These are phyloP conservation scores for Plebejus anna DNA, from an alignment of 2,888 invertebrate species.

Conservation along the genomic window DNA sequence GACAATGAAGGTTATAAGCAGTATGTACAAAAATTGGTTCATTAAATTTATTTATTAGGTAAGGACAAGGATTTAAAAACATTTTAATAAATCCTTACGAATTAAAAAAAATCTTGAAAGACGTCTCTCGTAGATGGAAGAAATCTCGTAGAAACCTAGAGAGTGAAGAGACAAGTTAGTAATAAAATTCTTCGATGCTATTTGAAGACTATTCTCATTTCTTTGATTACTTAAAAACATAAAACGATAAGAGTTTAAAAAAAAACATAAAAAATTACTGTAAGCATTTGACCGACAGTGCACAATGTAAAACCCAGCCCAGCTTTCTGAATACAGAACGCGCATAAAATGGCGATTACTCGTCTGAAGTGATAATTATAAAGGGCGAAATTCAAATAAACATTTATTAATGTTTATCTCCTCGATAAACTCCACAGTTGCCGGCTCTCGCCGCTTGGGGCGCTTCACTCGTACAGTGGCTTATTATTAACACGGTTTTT, in stretches of 20 bases:
- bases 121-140: background rate
- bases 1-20: background rate
- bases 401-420: slow-evolving; percentile 61
- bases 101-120: background rate
- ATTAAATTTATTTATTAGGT: no score
- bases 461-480: slow-evolving; percentile 65
- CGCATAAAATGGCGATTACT: background rate
- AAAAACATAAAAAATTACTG: background rate
- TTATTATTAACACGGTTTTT: slow-evolving; percentile 79
- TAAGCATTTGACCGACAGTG: background rate
- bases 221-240: no score
- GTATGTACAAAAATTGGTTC: no score
- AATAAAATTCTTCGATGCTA: no score
- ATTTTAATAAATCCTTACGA: no score
- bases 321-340: background rate
- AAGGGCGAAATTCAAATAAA: slow-evolving; percentile 60
- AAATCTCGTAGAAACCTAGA: no score
- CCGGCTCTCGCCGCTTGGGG: slow-evolving; percentile 56
- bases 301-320: background rate
- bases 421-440: slow-evolving; percentile 58
- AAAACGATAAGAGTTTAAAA: background rate
- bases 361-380: slow-evolving; percentile 51
- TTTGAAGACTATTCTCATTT: no score
- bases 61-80: no score
- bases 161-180: no score